Conservation (phyloP, 2,797 vertebrate genomes). For the Tragelaphus eurycerus region DNA sequence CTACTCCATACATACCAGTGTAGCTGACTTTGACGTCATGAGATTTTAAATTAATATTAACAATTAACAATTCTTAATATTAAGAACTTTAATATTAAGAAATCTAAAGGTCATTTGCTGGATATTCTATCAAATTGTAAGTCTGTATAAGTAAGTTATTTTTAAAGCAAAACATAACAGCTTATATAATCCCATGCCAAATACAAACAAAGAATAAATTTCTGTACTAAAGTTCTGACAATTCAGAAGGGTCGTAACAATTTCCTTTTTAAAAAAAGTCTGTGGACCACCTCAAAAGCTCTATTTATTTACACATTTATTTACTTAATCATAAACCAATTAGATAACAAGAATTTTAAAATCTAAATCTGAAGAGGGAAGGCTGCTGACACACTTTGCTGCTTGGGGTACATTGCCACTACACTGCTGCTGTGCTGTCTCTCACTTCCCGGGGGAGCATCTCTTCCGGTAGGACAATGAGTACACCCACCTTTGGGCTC, state of each 20-base stretch:
- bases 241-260: not conserved
- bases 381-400: not conserved
- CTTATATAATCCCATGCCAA: not conserved
- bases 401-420: not conserved
- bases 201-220: not conserved
- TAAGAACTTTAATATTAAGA: constrained; percentile 6
- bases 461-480: not conserved
- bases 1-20: not conserved
- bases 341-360: not conserved
- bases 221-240: not conserved
- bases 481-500: constrained; percentile 93
- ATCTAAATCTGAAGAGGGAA: not conserved
- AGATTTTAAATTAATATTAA: not conserved
- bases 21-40: not conserved
- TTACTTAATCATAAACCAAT: not conserved
- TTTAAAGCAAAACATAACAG: not conserved
- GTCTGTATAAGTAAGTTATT: not conserved
- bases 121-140: constrained; percentile 10
- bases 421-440: accelerated
- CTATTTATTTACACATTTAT: not conserved
- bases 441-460: accelerated
- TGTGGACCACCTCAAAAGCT: not conserved
- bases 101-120: not conserved
- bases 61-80: not conserved
- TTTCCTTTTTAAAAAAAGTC: not conserved